Evolutionary conservation across 2,797 vertebrate genomes (phyloP).

Genomic region (Coreius guichenoti): DNA sequence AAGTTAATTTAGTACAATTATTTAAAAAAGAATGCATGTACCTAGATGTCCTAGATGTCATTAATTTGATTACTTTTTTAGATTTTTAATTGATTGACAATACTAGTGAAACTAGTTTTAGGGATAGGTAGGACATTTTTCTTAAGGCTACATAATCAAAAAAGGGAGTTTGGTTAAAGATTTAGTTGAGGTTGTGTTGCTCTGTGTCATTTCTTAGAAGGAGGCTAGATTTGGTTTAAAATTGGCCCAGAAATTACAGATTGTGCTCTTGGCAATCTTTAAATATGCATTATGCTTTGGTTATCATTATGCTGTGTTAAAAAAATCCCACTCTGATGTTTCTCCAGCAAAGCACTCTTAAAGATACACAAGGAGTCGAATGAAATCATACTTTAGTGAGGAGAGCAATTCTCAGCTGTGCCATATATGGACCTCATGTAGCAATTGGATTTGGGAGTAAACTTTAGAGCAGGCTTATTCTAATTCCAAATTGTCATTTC

Average conservation of each 20-base stretch:
- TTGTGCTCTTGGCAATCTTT: slow-evolving; percentile 63
- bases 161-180: background rate
- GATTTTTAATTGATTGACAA: background rate
- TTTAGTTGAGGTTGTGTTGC: slow-evolving; percentile 54
- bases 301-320: slow-evolving; percentile 73
- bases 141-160: background rate
- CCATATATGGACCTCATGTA: slow-evolving; percentile 68
- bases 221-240: slow-evolving; percentile 70
- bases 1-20: background rate
- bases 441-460: slow-evolving; percentile 45
- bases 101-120: background rate
- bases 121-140: background rate
- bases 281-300: slow-evolving; percentile 58
- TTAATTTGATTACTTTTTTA: background rate
- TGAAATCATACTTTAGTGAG: slow-evolving; percentile 66
- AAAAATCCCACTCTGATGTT: slow-evolving; percentile 65
- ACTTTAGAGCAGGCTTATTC: slow-evolving; percentile 18
- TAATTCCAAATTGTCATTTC: slow-evolving; percentile 12
- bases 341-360: slow-evolving; percentile 64
- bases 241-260: slow-evolving; percentile 72
- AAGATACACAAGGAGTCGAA: slow-evolving; percentile 63
- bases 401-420: slow-evolving; percentile 56
- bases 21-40: background rate
- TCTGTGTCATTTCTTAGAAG: slow-evolving; percentile 64
- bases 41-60: background rate